Evolutionary conservation across 1,140 invertebrate species (phyloP), one percentile per base, ranked within the genome.

Genomic region (Cotesia vestalis): DNA sequence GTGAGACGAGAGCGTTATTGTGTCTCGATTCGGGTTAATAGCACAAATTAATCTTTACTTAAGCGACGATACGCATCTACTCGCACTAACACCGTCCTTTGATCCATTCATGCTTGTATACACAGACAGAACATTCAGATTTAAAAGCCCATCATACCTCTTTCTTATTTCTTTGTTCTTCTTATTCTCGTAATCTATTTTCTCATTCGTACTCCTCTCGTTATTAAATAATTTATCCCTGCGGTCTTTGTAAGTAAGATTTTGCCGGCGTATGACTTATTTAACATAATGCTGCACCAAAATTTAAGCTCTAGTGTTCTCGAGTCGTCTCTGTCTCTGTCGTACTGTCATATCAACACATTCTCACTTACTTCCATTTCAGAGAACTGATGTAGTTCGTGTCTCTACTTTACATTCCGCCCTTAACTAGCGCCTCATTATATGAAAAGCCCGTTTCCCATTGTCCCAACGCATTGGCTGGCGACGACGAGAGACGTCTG

Each of bases 21-120:
- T 82, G 59, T 73, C 59, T 69, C 52, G 73, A 72, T 69, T 66
- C 59, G 71, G 75, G 79, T 78, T 84, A 84, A 81, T 81, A 80
- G 78, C 78, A 76, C 75, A 80, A 84, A 85, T 85, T 85, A 84
- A 82, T 85, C 81, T 80, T 77, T 73, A 69, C 76, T 66, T 76
- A 78, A 78, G 77, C 70, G 63, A 66, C 34, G 60, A 77, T 74
- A 77, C 75, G 71, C 72, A 46, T 46, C 6, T 75, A 71, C 74
- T 78, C 79, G 70, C 62, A 74, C 75, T 80, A 78, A 75, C 76
- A 73, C 74, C 76, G 62, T 64, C 59, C 63, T 69, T 46, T 52
- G 52, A 38, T 60, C 68, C 35, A 63, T 34, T 71, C 61, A 40
- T 11, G 27, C 11, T 46, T 46, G 40, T 9, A 46, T 46, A 46